phyloP scores from a whole-genome alignment of 2,888 invertebrate species.

The Poecilobothrus nobilitatus region DNA sequence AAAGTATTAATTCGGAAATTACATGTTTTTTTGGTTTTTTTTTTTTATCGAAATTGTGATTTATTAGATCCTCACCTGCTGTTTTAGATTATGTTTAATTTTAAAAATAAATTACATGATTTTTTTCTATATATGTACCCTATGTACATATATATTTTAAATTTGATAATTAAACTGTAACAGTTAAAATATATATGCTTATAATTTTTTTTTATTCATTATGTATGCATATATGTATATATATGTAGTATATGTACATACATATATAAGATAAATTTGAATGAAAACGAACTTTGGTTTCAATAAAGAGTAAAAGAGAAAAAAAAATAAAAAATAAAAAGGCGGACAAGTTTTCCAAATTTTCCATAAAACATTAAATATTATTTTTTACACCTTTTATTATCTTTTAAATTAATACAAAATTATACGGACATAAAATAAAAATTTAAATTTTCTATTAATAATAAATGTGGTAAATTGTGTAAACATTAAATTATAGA shows the following conservation, averaged over 20 bases:
- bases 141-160: no score
- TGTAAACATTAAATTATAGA: background rate
- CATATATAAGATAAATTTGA: no score
- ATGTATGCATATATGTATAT: background rate
- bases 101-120: background rate
- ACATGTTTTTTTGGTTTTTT: no score
- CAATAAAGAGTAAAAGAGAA: no score
- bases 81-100: background rate
- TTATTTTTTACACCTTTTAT: background rate
- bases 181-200: background rate
- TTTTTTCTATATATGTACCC: background rate
- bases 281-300: no score
- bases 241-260: no score
- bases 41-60: background rate
- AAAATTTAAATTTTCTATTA: background rate
- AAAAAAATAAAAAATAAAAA: background rate
- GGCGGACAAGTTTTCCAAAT: background rate
- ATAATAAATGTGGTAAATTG: background rate
- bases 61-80: background rate
- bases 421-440: background rate
- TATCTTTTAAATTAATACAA: background rate
- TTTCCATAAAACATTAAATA: background rate
- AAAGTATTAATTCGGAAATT: background rate
- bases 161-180: conserved; percentile 2
- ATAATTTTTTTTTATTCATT: no score